Base-by-base conservation (phyloP, 2,888 invertebrate species). In the Lepeophtheirus nordmannii region DNA sequence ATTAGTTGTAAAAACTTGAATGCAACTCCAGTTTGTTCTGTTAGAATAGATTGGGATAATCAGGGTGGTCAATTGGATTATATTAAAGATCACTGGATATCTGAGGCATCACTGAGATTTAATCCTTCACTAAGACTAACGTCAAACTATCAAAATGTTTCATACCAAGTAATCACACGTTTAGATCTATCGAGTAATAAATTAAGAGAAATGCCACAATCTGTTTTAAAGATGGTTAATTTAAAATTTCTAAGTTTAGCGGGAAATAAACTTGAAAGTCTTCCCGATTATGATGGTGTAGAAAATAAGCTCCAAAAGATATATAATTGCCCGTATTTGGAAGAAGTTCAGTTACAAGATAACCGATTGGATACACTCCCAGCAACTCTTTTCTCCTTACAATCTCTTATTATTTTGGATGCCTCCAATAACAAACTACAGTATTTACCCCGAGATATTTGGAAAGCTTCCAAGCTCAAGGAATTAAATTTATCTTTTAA, bases 351-450 rank as follows among this genome's bases (percentile, higher is more conserved):
- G 73, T 74, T 97, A 0, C 80, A 86, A 79, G 89, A 94, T 75
- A 93, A 93, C 76, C 82, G 89, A 2, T 77, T 98, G 41, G 87
- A 88, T 69, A 80, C 81, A 65, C 76, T 97, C 12, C 58, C 17
- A 11, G 92, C 94, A 0, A 81, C 85, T 2, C 84, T 84, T 65
- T 78, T 96, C 38, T 70, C 82, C 8, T 79, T 96, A 65, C 87
- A 90, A 0, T 78, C 83, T 0, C 78, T 96, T 53, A 79, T 82
- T 12, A 85, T 86, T 1, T 79, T 98, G 69, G 93, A 96, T 75
- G 83, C 92, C n/a, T 89, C 93, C 0, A 90, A 92, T 77, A 97
- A 97, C 77, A 89, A 91, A 75, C 77, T 96, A 66, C 85, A 88
- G 69, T 77, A 81, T 61, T 77, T 96, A 66, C 93, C 94, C 0